These are phyloP conservation scores for Gracilinanus agilis DNA, from an alignment of 2,113 vertebrate species.

Conservation along the genomic window DNA sequence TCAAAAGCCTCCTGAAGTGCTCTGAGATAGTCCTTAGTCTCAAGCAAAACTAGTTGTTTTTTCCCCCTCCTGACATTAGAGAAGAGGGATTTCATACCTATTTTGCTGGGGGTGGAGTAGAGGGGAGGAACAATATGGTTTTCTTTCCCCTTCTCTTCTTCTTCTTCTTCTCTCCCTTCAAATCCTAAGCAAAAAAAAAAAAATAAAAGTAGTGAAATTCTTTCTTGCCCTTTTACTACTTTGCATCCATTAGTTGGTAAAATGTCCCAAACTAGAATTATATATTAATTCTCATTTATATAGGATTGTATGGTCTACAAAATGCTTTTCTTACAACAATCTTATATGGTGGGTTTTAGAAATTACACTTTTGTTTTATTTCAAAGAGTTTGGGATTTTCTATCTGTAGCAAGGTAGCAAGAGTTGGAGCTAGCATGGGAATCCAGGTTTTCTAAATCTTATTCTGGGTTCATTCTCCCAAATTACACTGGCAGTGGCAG, in stretches of 20 bases:
- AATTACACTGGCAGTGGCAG: background rate
- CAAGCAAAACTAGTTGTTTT: background rate
- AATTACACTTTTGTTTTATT: background rate
- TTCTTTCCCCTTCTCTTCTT: background rate
- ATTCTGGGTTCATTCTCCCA: background rate
- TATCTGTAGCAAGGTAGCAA: background rate
- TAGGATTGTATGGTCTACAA: background rate
- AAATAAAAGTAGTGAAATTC: background rate
- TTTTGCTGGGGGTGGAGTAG: background rate
- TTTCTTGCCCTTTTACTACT: background rate
- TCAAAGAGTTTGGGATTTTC: background rate
- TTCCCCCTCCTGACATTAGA: background rate
- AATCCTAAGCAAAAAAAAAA: background rate
- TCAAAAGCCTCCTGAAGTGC: background rate
- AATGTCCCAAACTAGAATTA: background rate
- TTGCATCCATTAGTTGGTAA: background rate
- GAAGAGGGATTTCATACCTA: background rate
- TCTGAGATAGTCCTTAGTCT: background rate
- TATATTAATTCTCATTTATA: background rate
- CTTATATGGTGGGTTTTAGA: background rate
- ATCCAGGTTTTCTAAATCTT: background rate
- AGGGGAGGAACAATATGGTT: background rate
- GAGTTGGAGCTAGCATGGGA: background rate
- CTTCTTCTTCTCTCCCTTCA: slow-evolving; percentile 35
- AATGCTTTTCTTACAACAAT: background rate